Conservation (phyloP, 2,797 vertebrate species). For the Propithecus perrieri region DNA sequence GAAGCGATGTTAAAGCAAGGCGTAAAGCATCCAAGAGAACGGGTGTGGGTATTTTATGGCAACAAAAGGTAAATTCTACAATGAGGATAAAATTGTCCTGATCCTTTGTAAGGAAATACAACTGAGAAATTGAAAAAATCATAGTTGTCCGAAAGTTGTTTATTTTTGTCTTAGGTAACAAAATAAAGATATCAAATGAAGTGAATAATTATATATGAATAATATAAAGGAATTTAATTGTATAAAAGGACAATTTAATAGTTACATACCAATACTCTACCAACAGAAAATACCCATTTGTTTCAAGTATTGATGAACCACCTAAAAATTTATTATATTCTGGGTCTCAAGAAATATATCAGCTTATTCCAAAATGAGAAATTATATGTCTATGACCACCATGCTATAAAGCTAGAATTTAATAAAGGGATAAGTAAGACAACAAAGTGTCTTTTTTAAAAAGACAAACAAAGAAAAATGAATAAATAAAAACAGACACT, state of each 20-base stretch:
- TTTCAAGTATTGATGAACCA: background rate
- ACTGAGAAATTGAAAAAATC: background rate
- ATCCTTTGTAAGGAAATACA: background rate
- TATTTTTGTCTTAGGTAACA: background rate
- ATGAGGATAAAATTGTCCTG: background rate
- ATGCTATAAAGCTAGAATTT: background rate
- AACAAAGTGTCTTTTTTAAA: background rate
- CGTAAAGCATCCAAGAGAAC: background rate
- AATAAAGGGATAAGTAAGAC: background rate
- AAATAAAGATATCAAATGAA: background rate
- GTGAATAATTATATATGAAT: background rate
- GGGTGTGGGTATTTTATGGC: background rate
- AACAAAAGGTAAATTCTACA: background rate
- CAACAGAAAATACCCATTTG: background rate
- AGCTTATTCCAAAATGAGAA: background rate
- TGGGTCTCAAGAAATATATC: background rate
- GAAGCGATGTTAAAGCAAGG: background rate
- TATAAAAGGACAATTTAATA: background rate
- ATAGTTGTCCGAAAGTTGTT: background rate
- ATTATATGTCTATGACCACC: background rate
- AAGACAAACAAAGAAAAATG: background rate
- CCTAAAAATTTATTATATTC: background rate
- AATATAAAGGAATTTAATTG: background rate
- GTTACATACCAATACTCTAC: background rate
- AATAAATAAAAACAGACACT: background rate